Evolutionary conservation across 2,888 invertebrate species (phyloP).

Genomic region (Tenthredo notha): DNA sequence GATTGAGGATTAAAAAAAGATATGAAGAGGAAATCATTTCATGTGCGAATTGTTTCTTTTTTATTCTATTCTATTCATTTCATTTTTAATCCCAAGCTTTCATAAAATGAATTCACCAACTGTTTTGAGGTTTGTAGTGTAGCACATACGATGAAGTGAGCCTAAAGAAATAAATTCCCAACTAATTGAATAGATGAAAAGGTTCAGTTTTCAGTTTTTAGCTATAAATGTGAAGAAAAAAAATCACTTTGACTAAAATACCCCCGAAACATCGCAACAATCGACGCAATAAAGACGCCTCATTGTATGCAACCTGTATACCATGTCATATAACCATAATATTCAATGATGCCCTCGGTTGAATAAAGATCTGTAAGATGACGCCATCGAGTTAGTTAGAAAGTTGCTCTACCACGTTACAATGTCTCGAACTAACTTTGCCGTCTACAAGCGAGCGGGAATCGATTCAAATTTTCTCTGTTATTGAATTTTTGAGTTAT

Average conservation of each 20-base stretch:
- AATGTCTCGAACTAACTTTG: conserved; percentile 1
- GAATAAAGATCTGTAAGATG: neutral
- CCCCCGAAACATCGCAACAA: neutral
- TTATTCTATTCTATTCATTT: neutral
- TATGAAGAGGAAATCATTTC: neutral
- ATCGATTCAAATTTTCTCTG: neutral
- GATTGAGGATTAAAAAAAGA: neutral
- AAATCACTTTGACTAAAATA: too few relatives aligned
- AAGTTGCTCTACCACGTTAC: neutral
- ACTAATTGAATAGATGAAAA: neutral
- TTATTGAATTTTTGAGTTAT: neutral
- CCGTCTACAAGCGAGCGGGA: neutral
- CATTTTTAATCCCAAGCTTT: neutral
- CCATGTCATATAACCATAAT: neutral
- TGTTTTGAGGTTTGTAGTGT: neutral
- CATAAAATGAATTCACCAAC: neutral
- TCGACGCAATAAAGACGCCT: neutral
- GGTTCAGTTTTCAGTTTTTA: neutral
- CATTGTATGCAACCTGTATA: neutral
- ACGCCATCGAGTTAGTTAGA: neutral
- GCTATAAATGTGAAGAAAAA: neutral
- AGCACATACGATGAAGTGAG: neutral
- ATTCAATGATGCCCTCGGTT: neutral
- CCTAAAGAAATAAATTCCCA: neutral
- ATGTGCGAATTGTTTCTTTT: neutral